Percentiles rank a stretch among this genome's conserved stretches.
phyloP scores from a whole-genome alignment of 2,797 vertebrate species.

The Arctocebus calabarensis region DNA sequence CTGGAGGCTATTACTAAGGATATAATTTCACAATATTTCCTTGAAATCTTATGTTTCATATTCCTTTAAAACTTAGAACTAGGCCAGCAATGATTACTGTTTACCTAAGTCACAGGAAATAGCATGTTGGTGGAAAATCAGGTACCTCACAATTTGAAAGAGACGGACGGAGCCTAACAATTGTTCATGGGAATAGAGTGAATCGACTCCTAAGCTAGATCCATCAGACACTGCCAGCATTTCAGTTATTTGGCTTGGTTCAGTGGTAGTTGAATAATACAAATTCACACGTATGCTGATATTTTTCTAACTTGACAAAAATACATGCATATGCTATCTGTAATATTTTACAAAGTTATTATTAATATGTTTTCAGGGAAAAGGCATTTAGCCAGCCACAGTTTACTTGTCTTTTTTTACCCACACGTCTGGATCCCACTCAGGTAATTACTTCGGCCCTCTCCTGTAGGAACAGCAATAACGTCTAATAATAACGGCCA shows the following conservation, averaged over 20 bases:
- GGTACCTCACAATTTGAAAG: not conserved
- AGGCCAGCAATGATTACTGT: not conserved
- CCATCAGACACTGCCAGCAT: not conserved
- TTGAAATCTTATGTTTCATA: not conserved
- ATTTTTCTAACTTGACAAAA: constrained; percentile 1
- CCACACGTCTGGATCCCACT: not conserved
- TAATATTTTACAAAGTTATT: not conserved
- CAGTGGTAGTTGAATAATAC: not conserved
- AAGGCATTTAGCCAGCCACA: not conserved
- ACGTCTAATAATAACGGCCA: not conserved
- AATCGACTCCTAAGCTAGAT: not conserved
- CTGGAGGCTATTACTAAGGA: not conserved
- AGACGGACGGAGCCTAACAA: not conserved
- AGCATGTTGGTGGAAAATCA: not conserved
- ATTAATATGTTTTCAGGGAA: not conserved
- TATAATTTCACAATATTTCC: constrained; percentile 34
- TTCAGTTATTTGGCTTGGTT: constrained; percentile 22
- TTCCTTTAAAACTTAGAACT: not conserved
- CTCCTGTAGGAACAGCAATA: fast-evolving
- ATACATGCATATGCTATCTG: not conserved
- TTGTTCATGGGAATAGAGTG: not conserved
- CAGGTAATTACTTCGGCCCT: not conserved
- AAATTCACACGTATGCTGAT: not conserved
- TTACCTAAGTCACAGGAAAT: constrained; percentile 13
- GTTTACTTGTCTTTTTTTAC: not conserved